Base-by-base conservation (phyloP, 2,888 invertebrate species). In the Empis livida region DNA sequence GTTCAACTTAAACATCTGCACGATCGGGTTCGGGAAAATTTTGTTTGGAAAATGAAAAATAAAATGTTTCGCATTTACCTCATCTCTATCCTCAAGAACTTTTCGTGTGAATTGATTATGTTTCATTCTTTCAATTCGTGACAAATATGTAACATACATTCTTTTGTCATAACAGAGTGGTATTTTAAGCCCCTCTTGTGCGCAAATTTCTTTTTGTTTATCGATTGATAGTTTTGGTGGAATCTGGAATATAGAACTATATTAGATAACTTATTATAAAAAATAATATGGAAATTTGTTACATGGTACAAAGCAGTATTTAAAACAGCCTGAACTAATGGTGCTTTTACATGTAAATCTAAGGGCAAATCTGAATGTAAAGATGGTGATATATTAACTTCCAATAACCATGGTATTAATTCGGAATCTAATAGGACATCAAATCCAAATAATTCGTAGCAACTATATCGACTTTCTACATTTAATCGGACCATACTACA, bases 361-460 rank as follows among this genome's bases (percentile, higher is more conserved):
- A 97, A 71, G 0, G 88, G 84, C 10, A 90, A 82, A 27, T 89
- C 82, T 45, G 88, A 87, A 72, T 91, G 90, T 45, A 92, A 66
- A n/a, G 88, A 88, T 3, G 91, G 92, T 0, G 90, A 91, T 58
- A 91, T 90, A 66, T 92, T 91, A 39, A 89, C 91, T 76, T 97
- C 96, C 52, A 99, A 74, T 31, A 99, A 72, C 96, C 96, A 97
- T 0, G 96, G 94, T 61, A 91, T 88, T 44, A 94, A 71, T 56
- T 85, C 79, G 59, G 90, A 86, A 65, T 97, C 97, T 48, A 97
- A 73, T 44, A 97, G 71, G 10, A 99, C 87, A 68, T 97, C 97
- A 51, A 95, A 84, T 0, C 95, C 97, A 64, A 97, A 97, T 44
- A 99, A 72, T 65, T 99, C 97, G 62, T 92, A 95, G 59, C 91